These are phyloP conservation scores for Drosophila algonquin DNA, from an alignment of 2,888 invertebrate genomes.

Conservation along the genomic window DNA sequence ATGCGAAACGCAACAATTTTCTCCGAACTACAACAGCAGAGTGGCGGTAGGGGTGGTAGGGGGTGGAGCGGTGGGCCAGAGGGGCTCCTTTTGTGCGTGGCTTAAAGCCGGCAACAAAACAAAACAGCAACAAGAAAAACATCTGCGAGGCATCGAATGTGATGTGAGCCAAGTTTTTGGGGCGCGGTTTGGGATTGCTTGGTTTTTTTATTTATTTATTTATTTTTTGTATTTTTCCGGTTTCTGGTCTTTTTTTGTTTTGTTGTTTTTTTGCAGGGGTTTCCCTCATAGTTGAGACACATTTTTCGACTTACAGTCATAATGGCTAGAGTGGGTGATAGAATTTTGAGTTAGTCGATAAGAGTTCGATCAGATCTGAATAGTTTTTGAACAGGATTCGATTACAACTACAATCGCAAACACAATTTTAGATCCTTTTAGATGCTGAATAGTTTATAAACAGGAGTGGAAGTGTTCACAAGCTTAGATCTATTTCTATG, in stretches of 20 bases:
- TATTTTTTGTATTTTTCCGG: slow-evolving; percentile 11
- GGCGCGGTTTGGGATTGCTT: slow-evolving; percentile 50
- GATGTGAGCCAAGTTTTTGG: slow-evolving; percentile 51
- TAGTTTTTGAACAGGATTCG: too few species aligned
- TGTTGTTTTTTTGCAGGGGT: not conserved
- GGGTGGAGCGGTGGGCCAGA: not conserved
- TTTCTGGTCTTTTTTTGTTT: slow-evolving; percentile 4
- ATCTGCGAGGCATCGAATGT: slow-evolving; percentile 55
- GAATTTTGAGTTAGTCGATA: not conserved
- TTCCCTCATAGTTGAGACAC: slow-evolving; percentile 30
- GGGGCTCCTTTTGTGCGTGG: slow-evolving; percentile 55
- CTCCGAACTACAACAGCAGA: slow-evolving; percentile 52
- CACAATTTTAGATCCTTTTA: too few species aligned
- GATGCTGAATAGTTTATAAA: too few species aligned
- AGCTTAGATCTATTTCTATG: too few species aligned
- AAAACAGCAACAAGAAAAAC: slow-evolving; percentile 51
- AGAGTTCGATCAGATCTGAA: not conserved
- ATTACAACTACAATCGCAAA: too few species aligned
- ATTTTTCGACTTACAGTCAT: not conserved
- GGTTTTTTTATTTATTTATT: slow-evolving; percentile 12
- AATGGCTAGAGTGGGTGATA: not conserved
- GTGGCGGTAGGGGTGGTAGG: not conserved
- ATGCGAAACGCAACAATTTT: slow-evolving; percentile 81
- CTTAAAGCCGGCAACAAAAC: slow-evolving; percentile 63
- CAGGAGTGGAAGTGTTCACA: too few species aligned